Percentiles rank a stretch among this genome's conserved stretches.
These are phyloP conservation scores for Sebastiscus tertius DNA, from an alignment of 2,797 vertebrate species.

Conservation along the genomic window DNA sequence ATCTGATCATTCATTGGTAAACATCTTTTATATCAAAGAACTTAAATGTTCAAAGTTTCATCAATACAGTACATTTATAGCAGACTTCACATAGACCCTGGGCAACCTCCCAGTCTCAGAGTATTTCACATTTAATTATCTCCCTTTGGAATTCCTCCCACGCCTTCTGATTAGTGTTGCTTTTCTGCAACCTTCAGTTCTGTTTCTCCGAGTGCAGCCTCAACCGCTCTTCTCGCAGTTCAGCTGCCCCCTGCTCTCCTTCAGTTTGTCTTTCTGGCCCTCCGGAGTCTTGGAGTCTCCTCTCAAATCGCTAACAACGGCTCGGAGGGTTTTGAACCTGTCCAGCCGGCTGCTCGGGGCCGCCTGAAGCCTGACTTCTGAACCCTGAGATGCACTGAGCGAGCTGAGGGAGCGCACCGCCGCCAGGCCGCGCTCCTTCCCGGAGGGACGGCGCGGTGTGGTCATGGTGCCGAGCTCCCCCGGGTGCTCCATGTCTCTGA, in stretches of 20 bases:
- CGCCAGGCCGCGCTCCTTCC: conserved; percentile 81
- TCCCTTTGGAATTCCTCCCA: conserved; percentile 62
- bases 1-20: conserved; percentile 78
- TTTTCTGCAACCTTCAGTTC: conserved; percentile 44
- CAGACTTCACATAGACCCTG: conserved; percentile 68
- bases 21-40: conserved; percentile 78
- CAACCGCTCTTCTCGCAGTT: conserved; percentile 78
- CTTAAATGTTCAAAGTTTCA: conserved; percentile 69
- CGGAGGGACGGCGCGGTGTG: conserved; percentile 74
- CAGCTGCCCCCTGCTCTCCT: conserved; percentile 75
- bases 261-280: conserved; percentile 70
- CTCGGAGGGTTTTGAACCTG: conserved; percentile 85
- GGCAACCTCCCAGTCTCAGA: conserved; percentile 54
- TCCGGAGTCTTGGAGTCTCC: conserved; percentile 64
- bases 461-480: conserved; percentile 79
- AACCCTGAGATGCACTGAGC: conserved; percentile 73
- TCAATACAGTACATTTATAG: conserved; percentile 77
- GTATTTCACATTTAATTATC: conserved; percentile 72
- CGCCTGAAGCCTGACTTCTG: conserved; percentile 68
- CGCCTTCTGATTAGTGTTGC: conserved; percentile 47
- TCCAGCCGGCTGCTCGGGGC: conserved; percentile 82
- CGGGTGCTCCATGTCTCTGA: conserved; percentile 80
- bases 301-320: conserved; percentile 79
- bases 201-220: conserved; percentile 33
- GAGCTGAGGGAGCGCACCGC: conserved; percentile 87